Evolutionary conservation across 2,888 invertebrate genomes (phyloP).

Genomic region (Eugnorisma glareosa): DNA sequence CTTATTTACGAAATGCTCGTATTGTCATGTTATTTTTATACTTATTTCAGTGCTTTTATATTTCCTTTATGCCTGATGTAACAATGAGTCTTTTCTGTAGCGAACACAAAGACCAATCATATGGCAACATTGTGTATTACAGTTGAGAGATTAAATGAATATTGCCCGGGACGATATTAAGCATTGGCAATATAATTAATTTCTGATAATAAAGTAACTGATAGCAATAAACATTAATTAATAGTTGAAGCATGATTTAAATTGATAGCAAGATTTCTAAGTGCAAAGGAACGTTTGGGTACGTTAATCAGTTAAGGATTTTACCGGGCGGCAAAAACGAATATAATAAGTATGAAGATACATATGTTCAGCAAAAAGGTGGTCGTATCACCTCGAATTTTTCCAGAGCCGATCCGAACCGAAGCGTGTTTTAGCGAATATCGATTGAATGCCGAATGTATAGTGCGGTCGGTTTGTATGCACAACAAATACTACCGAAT

Average conservation of each 20-base stretch:
- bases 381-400: neutral
- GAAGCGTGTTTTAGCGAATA: neutral
- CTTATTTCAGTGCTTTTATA: slow-evolving; percentile 4
- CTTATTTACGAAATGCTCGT: neutral
- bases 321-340: neutral
- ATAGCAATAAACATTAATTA: slow-evolving; percentile 6
- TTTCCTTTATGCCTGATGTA: neutral
- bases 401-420: neutral
- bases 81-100: slow-evolving; percentile 9
- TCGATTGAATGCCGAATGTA: neutral
- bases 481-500: neutral
- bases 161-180: slow-evolving; percentile 18
- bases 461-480: neutral
- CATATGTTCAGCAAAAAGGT: neutral
- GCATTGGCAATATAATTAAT: slow-evolving; percentile 33
- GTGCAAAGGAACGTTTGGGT: too few relatives aligned
- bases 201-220: slow-evolving; percentile 8
- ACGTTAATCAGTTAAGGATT: neutral
- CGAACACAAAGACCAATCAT: slow-evolving; percentile 9
- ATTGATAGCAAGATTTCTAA: neutral
- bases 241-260: neutral
- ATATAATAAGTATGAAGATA: neutral
- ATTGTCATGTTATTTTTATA: neutral
- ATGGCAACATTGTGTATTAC: neutral
- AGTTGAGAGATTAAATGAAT: neutral